phyloP scores from a whole-genome alignment of 2,113 vertebrate species.

The Stegostoma tigrinum region DNA sequence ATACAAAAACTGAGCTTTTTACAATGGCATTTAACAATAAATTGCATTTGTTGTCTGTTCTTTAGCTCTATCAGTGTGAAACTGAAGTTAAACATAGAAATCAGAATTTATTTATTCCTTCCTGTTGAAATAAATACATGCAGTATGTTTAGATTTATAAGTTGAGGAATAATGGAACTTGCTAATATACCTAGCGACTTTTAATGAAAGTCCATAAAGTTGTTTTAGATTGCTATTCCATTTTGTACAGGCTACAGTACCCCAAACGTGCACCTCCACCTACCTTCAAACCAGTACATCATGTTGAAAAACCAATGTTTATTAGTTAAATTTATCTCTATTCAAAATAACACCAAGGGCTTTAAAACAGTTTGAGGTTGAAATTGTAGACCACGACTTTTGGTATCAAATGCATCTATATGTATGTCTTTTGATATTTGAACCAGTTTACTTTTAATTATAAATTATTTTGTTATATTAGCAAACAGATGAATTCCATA shows the following conservation, averaged over 20 bases:
- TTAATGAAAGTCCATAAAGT: background rate
- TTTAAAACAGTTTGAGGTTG: background rate
- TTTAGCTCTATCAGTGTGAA: constrained; percentile 1
- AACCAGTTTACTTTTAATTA: background rate
- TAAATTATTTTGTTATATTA: background rate
- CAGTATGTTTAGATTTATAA: background rate
- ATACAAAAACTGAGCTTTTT: background rate
- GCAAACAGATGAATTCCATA: background rate
- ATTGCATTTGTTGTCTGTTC: constrained; percentile 4
- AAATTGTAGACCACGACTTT: background rate
- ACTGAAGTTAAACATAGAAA: background rate
- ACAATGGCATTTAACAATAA: constrained; percentile 5
- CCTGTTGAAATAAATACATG: background rate
- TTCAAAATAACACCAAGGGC: background rate
- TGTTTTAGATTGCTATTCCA: background rate
- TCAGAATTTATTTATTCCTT: background rate
- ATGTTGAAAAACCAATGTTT: background rate
- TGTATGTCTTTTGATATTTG: background rate
- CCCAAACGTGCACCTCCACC: background rate
- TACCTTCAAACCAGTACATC: background rate
- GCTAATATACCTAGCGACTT: background rate
- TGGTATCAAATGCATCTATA: background rate
- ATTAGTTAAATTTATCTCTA: background rate
- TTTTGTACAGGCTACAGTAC: background rate
- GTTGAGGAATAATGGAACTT: background rate